Evolutionary conservation across 2,113 vertebrate genomes (phyloP).

Genomic region (Mungos mungo): DNA sequence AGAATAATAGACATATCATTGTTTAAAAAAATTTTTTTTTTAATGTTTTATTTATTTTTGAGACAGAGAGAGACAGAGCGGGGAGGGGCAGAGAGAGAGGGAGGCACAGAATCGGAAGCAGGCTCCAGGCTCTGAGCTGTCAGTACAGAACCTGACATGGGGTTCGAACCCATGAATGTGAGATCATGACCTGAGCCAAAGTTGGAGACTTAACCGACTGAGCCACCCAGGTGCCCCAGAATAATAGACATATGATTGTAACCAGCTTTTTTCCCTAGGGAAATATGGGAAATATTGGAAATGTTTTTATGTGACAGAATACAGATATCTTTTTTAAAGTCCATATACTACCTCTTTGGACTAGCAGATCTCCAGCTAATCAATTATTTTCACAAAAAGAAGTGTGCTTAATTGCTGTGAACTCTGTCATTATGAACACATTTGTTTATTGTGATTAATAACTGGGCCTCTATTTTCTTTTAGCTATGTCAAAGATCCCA

Average conservation of each 20-base stretch:
- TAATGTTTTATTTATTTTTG: no score
- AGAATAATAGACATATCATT: neutral
- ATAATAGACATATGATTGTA: neutral
- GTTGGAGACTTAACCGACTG: no score
- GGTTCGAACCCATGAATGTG: no score
- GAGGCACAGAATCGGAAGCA: no score
- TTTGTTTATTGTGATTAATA: conserved; percentile 23
- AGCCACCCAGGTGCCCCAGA: neutral
- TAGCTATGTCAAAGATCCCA: neutral
- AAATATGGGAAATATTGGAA: neutral
- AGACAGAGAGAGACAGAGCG: no score
- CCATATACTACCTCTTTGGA: neutral
- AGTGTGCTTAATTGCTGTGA: neutral
- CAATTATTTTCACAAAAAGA: neutral
- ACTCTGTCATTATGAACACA: neutral
- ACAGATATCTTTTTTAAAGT: neutral
- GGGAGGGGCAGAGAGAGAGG: no score
- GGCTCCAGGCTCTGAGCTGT: no score
- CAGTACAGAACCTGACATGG: no score
- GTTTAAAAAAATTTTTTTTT: no score
- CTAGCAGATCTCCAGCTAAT: neutral
- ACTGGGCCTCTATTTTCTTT: neutral
- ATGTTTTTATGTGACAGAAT: neutral
- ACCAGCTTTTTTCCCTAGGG: neutral
- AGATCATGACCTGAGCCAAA: no score